Evolutionary conservation across 2,113 vertebrate genomes (phyloP).

Genomic region (Tichodroma muraria): DNA sequence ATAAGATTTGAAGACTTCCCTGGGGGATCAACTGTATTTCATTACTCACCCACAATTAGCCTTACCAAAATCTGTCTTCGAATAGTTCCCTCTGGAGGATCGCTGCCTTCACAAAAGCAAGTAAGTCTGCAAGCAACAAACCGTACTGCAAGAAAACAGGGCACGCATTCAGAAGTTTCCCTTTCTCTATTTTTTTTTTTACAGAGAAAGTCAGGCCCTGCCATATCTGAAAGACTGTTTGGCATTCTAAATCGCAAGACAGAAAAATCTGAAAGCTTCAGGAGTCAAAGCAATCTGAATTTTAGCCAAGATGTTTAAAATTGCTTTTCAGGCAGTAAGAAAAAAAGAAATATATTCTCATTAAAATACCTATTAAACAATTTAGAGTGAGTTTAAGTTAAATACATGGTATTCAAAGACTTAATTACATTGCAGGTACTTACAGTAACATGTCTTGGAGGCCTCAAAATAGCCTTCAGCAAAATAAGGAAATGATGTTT

Average conservation of each 20-base stretch:
- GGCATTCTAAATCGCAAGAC: background rate
- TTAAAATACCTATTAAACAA: background rate
- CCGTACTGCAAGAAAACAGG: constrained; percentile 73
- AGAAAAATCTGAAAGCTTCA: background rate
- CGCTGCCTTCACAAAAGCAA: constrained; percentile 65
- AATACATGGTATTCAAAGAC: background rate
- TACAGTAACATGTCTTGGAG: background rate
- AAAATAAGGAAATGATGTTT: background rate
- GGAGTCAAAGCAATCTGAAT: background rate
- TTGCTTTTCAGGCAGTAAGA: background rate
- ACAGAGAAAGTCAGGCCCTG: background rate
- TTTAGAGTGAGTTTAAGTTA: background rate
- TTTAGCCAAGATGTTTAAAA: background rate
- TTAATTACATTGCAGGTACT: constrained; percentile 27
- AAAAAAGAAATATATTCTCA: background rate
- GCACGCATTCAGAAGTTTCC: background rate
- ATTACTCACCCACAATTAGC: background rate
- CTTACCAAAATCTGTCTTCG: constrained; percentile 85
- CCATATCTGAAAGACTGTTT: background rate
- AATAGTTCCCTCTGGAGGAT: constrained; percentile 74
- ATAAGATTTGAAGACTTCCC: background rate
- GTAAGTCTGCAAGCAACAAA: constrained; percentile 82
- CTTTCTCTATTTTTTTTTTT: background rate
- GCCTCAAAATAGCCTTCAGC: constrained; percentile 14
- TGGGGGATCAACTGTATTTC: background rate